Evolutionary conservation across 2,797 vertebrate genomes (phyloP).

Genomic region (Enteromius unitaeniatus): DNA sequence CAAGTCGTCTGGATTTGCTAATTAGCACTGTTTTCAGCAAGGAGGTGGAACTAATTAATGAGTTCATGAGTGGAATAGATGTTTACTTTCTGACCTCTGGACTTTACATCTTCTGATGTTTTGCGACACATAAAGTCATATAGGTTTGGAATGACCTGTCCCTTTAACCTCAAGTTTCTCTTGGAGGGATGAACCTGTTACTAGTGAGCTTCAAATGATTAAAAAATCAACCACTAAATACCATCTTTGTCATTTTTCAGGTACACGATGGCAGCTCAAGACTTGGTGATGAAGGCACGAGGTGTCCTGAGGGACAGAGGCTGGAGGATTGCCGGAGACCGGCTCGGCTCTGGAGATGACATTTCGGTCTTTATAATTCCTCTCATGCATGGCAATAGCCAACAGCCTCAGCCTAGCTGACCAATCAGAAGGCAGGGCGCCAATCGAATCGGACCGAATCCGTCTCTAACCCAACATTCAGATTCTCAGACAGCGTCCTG

Average conservation of each 20-base stretch:
- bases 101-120: neutral
- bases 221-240: neutral
- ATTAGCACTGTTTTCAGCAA: too few relatives aligned
- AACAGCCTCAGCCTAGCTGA: conserved; percentile 74
- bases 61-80: neutral
- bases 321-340: conserved; percentile 95
- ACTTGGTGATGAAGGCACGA: conserved; percentile 94
- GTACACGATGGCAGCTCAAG: conserved; percentile 96
- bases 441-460: neutral
- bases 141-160: neutral
- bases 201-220: neutral
- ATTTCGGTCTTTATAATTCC: conserved; percentile 98
- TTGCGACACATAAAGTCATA: too few relatives aligned
- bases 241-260: conserved; percentile 69
- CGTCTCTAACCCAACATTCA: neutral
- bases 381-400: conserved; percentile 86
- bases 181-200: neutral
- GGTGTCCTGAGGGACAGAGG: conserved; percentile 94
- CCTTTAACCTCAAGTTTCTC: neutral
- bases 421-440: conserved; percentile 41
- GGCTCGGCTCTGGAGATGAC: conserved; percentile 95
- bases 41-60: too few relatives aligned
- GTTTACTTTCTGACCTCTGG: neutral
- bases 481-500: conserved; percentile 15
- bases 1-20: too few relatives aligned